Evolutionary conservation across 2,888 invertebrate genomes (phyloP), one percentile per base, ranked within the genome.

Genomic region (Polymixis lichenea): DNA sequence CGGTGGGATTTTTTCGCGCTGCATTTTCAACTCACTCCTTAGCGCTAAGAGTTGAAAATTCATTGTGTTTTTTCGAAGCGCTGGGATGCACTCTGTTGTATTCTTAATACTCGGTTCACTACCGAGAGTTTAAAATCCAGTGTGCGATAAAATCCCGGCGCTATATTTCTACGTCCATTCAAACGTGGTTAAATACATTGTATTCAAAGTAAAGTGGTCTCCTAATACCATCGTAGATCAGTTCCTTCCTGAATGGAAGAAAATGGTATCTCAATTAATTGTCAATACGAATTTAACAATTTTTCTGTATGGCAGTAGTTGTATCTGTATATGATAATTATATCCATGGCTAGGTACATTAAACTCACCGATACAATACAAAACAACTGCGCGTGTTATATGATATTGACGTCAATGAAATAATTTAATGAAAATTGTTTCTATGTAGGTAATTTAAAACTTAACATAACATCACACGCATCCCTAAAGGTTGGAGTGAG

Each of bases 351-450:
- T 49, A 38, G 28, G 38, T 70, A 70, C 32, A 55, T 28, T 43
- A 62, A 56, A 77, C 43, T 78, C 46, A 65, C 64, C 8, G 58
- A 58, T 22, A 17, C 32, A 75, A 72, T 58, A 65, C 64, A 55
- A 73, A 66, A 79, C 80, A 66, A 79, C 25, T 73, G 73, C 19
- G 72, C 19, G 2, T 60, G 15, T n/a, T 53, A 32, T 19, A 64
- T 65, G 65, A 28, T 28, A 55, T 66, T 78, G 80, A 73, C 80
- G 80, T 78, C 80, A 78, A 43, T 65, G 58, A 32, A 65, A 73
- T 77, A 72, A 72, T 56, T 58, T 49, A 78, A 55, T 72, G 51
- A 75, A 38, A 49, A 58, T 38, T 32, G 28, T 38, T 55, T 22
- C 7, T 49, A 58, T 8, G 25, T 73, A 32, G 13, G n/a, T 55